Evolutionary conservation across 2,888 invertebrate species (phyloP).

Genomic region (Acrobasis repandana): DNA sequence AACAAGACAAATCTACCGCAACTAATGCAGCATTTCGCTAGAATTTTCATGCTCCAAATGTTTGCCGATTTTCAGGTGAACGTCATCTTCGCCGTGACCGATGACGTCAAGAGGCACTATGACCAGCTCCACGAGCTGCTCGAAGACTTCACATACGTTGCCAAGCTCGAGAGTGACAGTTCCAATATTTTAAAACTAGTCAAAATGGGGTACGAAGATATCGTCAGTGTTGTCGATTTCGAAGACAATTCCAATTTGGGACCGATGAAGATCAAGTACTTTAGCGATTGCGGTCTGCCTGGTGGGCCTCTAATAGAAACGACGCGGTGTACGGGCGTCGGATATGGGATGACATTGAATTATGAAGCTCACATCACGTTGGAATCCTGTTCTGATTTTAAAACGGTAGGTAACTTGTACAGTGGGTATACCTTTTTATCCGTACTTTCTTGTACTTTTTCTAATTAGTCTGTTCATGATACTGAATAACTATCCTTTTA

Average conservation of each 20-base stretch:
- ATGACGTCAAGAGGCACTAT: constrained; percentile 86
- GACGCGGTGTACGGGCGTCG: constrained; percentile 84
- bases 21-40: constrained; percentile 3
- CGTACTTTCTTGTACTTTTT: no score
- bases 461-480: no score
- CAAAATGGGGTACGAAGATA: constrained; percentile 89
- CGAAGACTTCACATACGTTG: constrained; percentile 88
- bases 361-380: constrained; percentile 85
- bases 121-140: constrained; percentile 86
- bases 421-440: no score
- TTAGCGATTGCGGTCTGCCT: constrained; percentile 86
- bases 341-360: constrained; percentile 84
- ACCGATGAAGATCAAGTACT: constrained; percentile 86
- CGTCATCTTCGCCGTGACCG: constrained; percentile 93
- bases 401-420: constrained; percentile 52
- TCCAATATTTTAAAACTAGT: constrained; percentile 93
- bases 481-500: no score
- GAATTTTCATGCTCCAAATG: constrained; percentile 9
- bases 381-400: constrained; percentile 79
- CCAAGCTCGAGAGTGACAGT: constrained; percentile 90
- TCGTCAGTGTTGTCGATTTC: constrained; percentile 85
- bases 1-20: neutral
- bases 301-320: constrained; percentile 70
- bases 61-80: constrained; percentile 82
- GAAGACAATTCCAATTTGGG: constrained; percentile 83